phyloP scores from a whole-genome alignment of 2,113 vertebrate species.

The Ptychochromis oligacanthus region DNA sequence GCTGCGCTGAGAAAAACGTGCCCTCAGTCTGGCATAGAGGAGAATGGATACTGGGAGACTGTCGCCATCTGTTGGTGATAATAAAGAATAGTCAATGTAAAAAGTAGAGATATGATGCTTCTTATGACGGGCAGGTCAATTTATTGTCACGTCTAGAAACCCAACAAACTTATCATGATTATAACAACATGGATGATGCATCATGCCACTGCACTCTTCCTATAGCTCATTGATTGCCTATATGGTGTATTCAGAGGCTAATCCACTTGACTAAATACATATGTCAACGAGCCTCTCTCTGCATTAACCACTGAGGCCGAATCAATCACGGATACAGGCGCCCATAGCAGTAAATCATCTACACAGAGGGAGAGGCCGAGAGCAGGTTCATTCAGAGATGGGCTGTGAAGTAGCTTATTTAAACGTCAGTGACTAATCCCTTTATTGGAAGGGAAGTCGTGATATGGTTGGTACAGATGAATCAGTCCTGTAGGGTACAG shows the following conservation, averaged over 20 bases:
- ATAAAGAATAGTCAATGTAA: background rate
- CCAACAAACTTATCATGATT: background rate
- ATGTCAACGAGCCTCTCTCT: constrained; percentile 46
- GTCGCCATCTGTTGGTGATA: constrained; percentile 74
- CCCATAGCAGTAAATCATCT: constrained; percentile 52
- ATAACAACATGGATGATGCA: constrained; percentile 26
- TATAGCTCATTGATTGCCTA: constrained; percentile 45
- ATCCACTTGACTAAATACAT: constrained; percentile 52
- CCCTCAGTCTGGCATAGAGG: background rate
- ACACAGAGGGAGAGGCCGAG: background rate
- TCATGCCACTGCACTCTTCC: background rate
- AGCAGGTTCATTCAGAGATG: constrained; percentile 5
- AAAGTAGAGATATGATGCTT: background rate
- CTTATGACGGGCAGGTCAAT: background rate
- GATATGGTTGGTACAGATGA: background rate
- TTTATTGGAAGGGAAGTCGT: constrained; percentile 4
- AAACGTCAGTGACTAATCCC: constrained; percentile 5
- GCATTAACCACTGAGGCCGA: constrained; percentile 32
- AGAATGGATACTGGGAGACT: constrained; percentile 26
- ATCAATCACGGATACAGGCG: constrained; percentile 51
- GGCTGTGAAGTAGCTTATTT: constrained; percentile 13
- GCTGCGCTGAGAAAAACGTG: background rate
- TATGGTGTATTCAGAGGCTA: constrained; percentile 32
- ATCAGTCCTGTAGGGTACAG: constrained; percentile 1
- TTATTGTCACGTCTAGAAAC: background rate